Evolutionary conservation across 2,797 vertebrate genomes (phyloP), one percentile per base, ranked within the genome.

Genomic region (Nyctibius grandis): DNA sequence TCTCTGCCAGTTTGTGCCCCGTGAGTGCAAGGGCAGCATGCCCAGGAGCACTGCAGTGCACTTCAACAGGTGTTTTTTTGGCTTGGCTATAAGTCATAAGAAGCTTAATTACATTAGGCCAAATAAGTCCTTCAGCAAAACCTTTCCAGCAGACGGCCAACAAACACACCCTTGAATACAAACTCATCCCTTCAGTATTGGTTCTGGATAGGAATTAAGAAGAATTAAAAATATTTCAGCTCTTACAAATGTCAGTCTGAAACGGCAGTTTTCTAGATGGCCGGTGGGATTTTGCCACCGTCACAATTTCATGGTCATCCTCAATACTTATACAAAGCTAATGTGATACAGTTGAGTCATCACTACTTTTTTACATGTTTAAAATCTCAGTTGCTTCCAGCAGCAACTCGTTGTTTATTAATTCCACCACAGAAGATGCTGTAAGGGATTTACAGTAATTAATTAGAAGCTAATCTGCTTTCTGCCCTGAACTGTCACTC

Each of bases 331-430:
- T 18, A 74, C 38, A 92, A 89, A 90, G 45, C 42, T 65, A 68
- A 75, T 65, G 6, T 21, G 85, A 92, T 59, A 65, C 8, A 88
- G 61, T 88, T 91, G 89, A 94, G 67, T 95, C 89, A 86, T 67
- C 31, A 4, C 42, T 51, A 81, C 50, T 54, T 89, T 81, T 91
- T 65, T 13, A 60, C 28, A 45, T 5, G 20, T 85, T 93, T 88
- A 60, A 94, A 93, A 94, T 50, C 73, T 84, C 85, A 67, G 48
- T 64, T 75, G 89, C 73, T 95, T 86, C 65, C 69, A 92, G 82
- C 87, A 93, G 65, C 48, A 70, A 85, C 74, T 91, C 93, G 94
- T 75, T 95, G 80, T 86, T 96, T 93, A 92, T 89, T 93, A 96
- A 94, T 96, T 88, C 87, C 64, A 80, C 53, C 79, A 91, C n/a